Base-by-base conservation (phyloP, 2,888 invertebrate species). In the Phaonia tiefii region DNA sequence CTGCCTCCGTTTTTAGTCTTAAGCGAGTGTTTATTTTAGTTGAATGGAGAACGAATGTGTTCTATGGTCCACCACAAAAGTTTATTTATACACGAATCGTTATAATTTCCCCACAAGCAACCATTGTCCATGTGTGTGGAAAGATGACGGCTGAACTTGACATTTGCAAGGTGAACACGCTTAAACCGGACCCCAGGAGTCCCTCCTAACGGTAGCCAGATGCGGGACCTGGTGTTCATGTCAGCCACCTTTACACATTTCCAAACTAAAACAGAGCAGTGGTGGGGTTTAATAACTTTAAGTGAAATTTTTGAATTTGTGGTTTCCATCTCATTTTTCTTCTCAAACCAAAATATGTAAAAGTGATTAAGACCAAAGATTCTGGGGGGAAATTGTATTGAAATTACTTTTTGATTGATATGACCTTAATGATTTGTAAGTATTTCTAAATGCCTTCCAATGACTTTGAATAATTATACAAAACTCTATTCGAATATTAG, bases 61-160 rank as follows among this genome's bases (percentile, higher is more conserved):
- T 25, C 4, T 22, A 20, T 44, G 69, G 20, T 10, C 26, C 15
- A 22, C 15, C 15, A 15, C 15, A 22, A 20, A 22, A 22, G 22
- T 20, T 17, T 1, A 51, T 15, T 8, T 20, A 51, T 22, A 51
- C 5, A 20, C 8, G 7, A 17, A 51, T 22, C 20, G 51, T 22
- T 22, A 1, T 17, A 17, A 22, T 51, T 51, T 22, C 20, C 7
- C 49, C 58, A 31, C 65, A 58, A 31, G 31, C 37, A 60, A 51
- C 44, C 39, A 54, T 54, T 42, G 20, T 77, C 39, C 26, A 58
- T 54, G 54, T 17, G n/a, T n/a, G n/a, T n/a, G n/a, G n/a, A n/a
- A n/a, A 51, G 63, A 8, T 56, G 69, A 74, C 70, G 69, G 63
- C 63, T 75, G 49, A 80, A 80, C 72, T 75, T 80, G 75, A 80